These are phyloP conservation scores for Dascyllus trimaculatus DNA, from an alignment of 2,113 vertebrate species.

Conservation along the genomic window DNA sequence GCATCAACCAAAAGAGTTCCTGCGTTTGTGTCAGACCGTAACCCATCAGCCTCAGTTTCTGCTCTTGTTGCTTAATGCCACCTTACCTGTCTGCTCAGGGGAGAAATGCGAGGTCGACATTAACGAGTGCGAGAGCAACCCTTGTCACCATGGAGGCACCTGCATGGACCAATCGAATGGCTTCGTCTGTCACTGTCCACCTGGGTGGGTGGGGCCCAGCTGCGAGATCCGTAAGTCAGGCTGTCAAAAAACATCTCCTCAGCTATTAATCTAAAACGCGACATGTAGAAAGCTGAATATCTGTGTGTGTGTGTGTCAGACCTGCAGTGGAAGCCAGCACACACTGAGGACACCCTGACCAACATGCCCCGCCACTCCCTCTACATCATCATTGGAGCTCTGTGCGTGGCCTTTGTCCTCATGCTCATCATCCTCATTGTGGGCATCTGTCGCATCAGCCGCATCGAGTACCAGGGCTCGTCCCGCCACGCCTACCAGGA, in stretches of 20 bases:
- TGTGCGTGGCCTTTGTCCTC: conserved; percentile 95
- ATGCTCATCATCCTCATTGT: conserved; percentile 99
- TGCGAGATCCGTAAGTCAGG: conserved; percentile 96
- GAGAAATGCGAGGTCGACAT: conserved; percentile 93
- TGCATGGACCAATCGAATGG: conserved; percentile 95
- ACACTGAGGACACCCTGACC: conserved; percentile 92
- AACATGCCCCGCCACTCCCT: conserved; percentile 98
- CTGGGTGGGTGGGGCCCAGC: conserved; percentile 96
- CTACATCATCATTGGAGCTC: conserved; percentile 97
- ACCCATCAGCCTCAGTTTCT: not conserved
- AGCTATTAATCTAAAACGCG: conserved; percentile 12
- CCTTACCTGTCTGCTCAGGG: conserved; percentile 80
- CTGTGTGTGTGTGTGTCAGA: conserved; percentile 79
- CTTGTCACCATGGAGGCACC: conserved; percentile 94
- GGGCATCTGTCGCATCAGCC: conserved; percentile 98
- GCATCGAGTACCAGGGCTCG: conserved; percentile 98
- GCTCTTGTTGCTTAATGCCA: conserved; percentile 12
- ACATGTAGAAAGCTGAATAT: not conserved
- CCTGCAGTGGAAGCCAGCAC: conserved; percentile 95
- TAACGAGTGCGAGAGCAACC: conserved; percentile 95
- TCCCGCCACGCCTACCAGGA: conserved; percentile 96
- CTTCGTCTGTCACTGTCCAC: conserved; percentile 94
- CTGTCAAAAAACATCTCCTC: conserved; percentile 14
- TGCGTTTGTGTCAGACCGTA: not conserved
- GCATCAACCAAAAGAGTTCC: not conserved